Evolutionary conservation across 2,113 vertebrate genomes (phyloP).

Genomic region (Proterorhinus semilunaris): DNA sequence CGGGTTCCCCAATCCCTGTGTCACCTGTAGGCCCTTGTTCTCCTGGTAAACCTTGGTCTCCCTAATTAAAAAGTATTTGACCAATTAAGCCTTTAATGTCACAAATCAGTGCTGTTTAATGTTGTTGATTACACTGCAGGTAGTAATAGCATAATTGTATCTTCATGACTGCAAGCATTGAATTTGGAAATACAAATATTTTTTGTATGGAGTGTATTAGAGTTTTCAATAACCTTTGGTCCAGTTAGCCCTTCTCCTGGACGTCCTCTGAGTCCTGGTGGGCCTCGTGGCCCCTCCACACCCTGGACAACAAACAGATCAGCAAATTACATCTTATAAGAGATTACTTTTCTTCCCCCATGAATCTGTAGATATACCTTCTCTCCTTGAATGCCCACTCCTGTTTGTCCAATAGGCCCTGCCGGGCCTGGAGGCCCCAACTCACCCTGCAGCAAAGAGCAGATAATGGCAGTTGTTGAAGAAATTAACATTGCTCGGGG

Average conservation of each 20-base stretch:
- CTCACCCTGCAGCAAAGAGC: constrained; percentile 73
- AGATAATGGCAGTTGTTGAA: not conserved
- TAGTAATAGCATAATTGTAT: not conserved
- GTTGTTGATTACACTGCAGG: not conserved
- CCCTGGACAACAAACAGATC: constrained; percentile 67
- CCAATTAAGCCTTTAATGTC: not conserved
- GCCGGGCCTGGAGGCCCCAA: constrained; percentile 78
- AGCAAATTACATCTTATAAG: not conserved
- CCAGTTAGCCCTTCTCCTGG: constrained; percentile 84
- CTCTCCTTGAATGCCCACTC: constrained; percentile 83
- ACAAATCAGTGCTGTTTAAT: not conserved
- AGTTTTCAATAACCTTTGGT: constrained; percentile 78
- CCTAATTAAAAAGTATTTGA: constrained; percentile 56
- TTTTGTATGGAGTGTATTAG: not conserved
- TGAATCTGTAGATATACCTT: constrained; percentile 69
- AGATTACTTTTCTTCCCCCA: too few relatives aligned
- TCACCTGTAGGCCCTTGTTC: constrained; percentile 82
- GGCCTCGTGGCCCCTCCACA: constrained; percentile 82
- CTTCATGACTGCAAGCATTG: not conserved
- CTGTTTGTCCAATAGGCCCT: constrained; percentile 78
- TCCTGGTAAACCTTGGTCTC: constrained; percentile 85
- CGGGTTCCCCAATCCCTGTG: constrained; percentile 80
- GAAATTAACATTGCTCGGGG: not conserved
- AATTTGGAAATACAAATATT: not conserved
- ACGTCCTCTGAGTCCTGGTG: constrained; percentile 77